Percentiles rank a stretch among this genome's conserved stretches.
phyloP scores from a whole-genome alignment of 2,113 vertebrate species.

The Pluvialis apricaria region DNA sequence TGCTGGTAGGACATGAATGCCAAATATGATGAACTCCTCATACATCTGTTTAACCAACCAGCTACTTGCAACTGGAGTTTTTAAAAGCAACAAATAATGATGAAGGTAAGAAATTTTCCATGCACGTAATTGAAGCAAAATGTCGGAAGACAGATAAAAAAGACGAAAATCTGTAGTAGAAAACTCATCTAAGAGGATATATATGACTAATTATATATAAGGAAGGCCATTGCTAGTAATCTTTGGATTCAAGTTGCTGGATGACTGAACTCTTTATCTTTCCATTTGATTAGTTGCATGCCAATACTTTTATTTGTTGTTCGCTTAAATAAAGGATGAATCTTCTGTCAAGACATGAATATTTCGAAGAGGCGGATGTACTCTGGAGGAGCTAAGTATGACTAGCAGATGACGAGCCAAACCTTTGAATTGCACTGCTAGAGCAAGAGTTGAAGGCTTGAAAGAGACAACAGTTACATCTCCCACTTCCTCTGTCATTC shows the following conservation, averaged over 20 bases:
- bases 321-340: background rate
- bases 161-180: background rate
- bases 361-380: background rate
- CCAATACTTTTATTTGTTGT: background rate
- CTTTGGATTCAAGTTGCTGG: background rate
- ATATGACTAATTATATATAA: background rate
- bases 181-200: background rate
- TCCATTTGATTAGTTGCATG: background rate
- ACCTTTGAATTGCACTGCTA: background rate
- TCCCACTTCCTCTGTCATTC: background rate
- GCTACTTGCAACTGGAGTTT: background rate
- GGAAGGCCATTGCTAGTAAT: background rate
- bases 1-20: background rate
- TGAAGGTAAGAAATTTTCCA: background rate
- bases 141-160: background rate
- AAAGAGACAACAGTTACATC: background rate
- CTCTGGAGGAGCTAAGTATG: background rate
- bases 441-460: background rate
- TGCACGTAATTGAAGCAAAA: background rate
- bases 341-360: background rate
- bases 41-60: background rate
- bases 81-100: background rate
- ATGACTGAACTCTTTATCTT: background rate
- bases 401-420: background rate
- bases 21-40: rapidly evolving